Base-by-base conservation (phyloP, 1,140 invertebrate species). In the Dysdera silvatica region DNA sequence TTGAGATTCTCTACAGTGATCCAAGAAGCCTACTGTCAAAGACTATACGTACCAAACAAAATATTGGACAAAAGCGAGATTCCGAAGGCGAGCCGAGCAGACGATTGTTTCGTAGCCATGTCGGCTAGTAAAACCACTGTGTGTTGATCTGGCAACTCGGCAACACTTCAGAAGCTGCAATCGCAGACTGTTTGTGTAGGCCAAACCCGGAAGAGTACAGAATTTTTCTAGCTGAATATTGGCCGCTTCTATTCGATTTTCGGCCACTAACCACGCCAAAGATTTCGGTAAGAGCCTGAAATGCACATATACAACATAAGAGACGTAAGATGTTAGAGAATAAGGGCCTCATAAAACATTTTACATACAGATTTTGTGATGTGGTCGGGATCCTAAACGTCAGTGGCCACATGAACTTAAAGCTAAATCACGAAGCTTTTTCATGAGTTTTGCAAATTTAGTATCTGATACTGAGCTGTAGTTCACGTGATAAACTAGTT, bases 261-360 rank as follows among this genome's bases (percentile, higher is more conserved):
- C 65, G 2, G 56, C 40, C 24, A 66, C 59, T 14, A 67, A 47
- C 69, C 69, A 70, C 2, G 66, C 52, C 10, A 66, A 45, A 3
- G 69, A 70, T 14, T 43, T 48, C 12, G 69, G 69, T 2, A 70
- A 24, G 4, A 70, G 43, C 63, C 63, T 65, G 16, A 0, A 3
- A 33, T 0, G n/a, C 18, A 48, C 20, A 26, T 4, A 18, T 12
- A 24, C 26, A 49, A 26, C 10, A 28, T 28, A 20, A 6, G 41
- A 6, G 41, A 45, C 16, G 7, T 14, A 45, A 18, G 18, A 45
- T 6, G 7, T 10, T 18, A 45, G 23, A 45, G 7, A 45, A 45
- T 45, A 5, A 7, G 71, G 61, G 5, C 73, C 73, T 69, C 26
- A 40, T 28, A 2, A 41, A 16, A 24, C 3, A 55, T 24, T 23